Conservation (phyloP, 2,888 invertebrate genomes). For the Holacanthella duospinosa region DNA sequence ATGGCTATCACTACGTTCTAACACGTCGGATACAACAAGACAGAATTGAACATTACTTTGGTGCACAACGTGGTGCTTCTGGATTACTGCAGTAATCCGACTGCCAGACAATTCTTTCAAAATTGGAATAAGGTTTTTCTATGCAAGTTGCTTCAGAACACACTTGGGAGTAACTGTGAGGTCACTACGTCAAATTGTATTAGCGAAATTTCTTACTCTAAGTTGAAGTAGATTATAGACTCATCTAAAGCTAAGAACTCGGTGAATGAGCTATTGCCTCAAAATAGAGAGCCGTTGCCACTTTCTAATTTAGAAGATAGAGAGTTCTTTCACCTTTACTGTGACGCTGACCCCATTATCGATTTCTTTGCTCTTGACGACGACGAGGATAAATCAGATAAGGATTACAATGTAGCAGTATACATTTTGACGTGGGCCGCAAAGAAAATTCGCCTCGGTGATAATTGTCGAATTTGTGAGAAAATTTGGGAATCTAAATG, state of each 20-base stretch:
- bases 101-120: neutral
- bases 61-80: neutral
- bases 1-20: neutral
- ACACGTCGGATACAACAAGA: neutral
- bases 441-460: neutral
- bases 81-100: neutral
- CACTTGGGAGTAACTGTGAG: neutral
- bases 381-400: neutral
- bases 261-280: neutral
- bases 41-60: slow-evolving; percentile 1
- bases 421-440: neutral
- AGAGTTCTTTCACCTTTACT: too few species aligned
- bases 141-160: neutral
- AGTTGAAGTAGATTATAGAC: neutral
- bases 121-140: neutral
- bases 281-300: neutral
- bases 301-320: neutral
- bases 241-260: neutral
- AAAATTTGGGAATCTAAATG: neutral
- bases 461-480: neutral
- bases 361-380: neutral
- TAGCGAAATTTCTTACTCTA: neutral
- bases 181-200: neutral
- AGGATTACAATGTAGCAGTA: neutral
- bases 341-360: neutral